These are phyloP conservation scores for Neotoma lepida DNA, from an alignment of 2,113 vertebrate genomes.

Conservation along the genomic window DNA sequence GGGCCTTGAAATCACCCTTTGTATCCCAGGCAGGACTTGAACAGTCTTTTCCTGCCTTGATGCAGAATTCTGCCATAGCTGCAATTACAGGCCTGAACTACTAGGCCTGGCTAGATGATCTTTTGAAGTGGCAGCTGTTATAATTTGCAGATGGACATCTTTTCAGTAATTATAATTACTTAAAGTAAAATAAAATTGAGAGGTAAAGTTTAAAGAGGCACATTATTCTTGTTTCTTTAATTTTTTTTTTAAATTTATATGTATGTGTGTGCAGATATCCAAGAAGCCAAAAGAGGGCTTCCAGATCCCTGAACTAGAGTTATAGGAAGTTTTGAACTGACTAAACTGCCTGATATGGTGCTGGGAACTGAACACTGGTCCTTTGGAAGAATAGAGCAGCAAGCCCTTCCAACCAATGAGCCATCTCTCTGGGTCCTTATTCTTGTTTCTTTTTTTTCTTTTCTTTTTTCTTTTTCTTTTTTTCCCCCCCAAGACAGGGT, in stretches of 20 bases:
- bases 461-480: background rate
- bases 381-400: background rate
- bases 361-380: background rate
- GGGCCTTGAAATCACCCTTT: background rate
- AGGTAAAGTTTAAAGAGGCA: constrained; percentile 52
- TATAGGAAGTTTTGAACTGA: background rate
- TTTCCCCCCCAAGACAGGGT: background rate
- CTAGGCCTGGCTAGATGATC: background rate
- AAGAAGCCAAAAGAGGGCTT: background rate
- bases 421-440: background rate
- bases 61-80: background rate
- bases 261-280: background rate
- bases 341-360: background rate
- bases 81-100: background rate
- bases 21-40: background rate
- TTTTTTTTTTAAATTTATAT: background rate
- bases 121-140: constrained; percentile 61
- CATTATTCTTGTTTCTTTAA: constrained; percentile 39
- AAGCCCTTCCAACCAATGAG: background rate
- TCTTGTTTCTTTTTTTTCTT: background rate
- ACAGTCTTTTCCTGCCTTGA: background rate
- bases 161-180: constrained; percentile 44
- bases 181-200: constrained; percentile 60
- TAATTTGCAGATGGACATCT: constrained; percentile 34
- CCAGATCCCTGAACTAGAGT: background rate